These are phyloP conservation scores for Chymomyza fuscimana DNA, from an alignment of 2,888 invertebrate genomes.

Conservation along the genomic window DNA sequence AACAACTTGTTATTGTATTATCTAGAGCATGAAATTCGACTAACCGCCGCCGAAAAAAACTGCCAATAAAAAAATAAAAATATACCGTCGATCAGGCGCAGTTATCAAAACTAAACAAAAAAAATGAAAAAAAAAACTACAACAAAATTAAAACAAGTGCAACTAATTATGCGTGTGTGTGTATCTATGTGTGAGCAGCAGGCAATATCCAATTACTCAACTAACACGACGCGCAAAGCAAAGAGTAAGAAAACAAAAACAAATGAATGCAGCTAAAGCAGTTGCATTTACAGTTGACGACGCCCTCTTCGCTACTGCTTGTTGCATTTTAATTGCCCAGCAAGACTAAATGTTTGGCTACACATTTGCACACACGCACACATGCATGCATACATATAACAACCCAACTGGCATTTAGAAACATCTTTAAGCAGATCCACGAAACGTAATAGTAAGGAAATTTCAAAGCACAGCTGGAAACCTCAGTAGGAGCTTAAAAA, in stretches of 20 bases:
- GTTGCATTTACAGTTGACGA: conserved; percentile 5
- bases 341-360: too few species aligned
- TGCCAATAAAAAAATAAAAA: background rate
- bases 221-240: background rate
- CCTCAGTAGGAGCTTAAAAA: too few species aligned
- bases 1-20: conserved; percentile 56
- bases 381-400: too few species aligned
- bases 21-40: conserved; percentile 70
- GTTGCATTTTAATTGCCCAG: background rate
- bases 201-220: background rate
- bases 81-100: background rate
- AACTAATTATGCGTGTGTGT: background rate
- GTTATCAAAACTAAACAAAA: background rate
- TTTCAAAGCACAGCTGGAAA: too few species aligned
- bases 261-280: background rate
- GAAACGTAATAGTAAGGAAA: too few species aligned
- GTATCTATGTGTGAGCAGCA: background rate
- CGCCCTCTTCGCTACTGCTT: conserved; percentile 41
- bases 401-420: background rate
- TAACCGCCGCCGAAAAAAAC: conserved; percentile 29
- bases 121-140: background rate
- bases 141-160: background rate
- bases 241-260: background rate
- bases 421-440: too few species aligned
- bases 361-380: too few species aligned